Conservation (phyloP, 2,113 vertebrate species). For the Xyrauchen texanus region DNA sequence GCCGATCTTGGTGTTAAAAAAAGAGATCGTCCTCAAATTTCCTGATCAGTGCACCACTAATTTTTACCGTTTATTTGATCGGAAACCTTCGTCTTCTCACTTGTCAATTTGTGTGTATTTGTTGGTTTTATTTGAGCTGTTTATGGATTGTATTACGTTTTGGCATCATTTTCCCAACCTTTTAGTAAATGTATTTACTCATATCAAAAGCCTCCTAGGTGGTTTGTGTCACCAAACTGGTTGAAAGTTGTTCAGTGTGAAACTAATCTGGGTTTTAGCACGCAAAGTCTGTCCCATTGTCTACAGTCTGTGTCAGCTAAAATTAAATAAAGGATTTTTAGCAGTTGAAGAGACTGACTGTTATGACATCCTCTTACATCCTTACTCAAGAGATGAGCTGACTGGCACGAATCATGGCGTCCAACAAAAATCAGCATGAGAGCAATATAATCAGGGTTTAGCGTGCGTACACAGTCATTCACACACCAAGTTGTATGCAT, state of each 20-base stretch:
- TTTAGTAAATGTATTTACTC: neutral
- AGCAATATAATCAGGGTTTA: neutral
- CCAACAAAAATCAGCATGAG: neutral
- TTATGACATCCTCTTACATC: neutral
- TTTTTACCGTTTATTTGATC: slow-evolving; percentile 33
- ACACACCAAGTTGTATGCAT: too few relatives aligned
- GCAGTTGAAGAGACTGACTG: neutral
- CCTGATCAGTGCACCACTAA: too few relatives aligned
- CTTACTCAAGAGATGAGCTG: too few relatives aligned
- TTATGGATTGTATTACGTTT: neutral
- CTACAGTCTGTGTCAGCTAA: slow-evolving; percentile 12
- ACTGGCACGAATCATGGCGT: too few relatives aligned
- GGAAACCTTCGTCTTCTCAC: slow-evolving; percentile 26
- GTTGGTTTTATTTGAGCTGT: neutral
- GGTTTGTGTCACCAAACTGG: slow-evolving; percentile 4
- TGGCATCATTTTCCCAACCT: neutral
- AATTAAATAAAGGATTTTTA: neutral
- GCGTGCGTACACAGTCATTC: too few relatives aligned
- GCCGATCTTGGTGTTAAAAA: too few relatives aligned
- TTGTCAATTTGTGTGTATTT: slow-evolving; percentile 45
- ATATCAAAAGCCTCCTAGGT: neutral
- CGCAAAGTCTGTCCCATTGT: neutral
- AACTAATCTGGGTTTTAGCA: neutral
- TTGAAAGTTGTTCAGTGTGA: slow-evolving; percentile 11
- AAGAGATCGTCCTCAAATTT: too few relatives aligned